Base-by-base conservation (phyloP, 2,113 vertebrate species). In the Pitta sordida region DNA sequence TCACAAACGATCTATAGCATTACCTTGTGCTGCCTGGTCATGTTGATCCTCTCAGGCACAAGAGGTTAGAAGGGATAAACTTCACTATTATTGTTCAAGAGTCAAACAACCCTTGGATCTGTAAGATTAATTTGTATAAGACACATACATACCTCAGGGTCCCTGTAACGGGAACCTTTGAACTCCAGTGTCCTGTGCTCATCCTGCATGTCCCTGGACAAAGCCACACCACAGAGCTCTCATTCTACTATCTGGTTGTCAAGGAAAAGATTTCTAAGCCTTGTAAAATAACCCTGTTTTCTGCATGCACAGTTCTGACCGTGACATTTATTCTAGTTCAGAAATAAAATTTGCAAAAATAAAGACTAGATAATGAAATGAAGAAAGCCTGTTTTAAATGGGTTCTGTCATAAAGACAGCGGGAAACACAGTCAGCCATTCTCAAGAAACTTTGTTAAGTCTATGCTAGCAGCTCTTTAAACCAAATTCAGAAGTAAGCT, bases 321-420 rank as follows among this genome's bases (percentile, higher is more conserved):
- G 2, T 58, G 76, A 44, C 68, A 59, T 95, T 86, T 93, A 75
- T 80, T 84, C 43, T 49, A 46, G 18, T 76, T 92, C 51, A 78
- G 64, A 90, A 90, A 86, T 88, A 75, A 81, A 96, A 88, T 91
- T 85, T 24, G 1, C n/a, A 88, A 67, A 92, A 95, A 53, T 91
- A 83, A 83, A 90, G 82, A 83, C 63, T 63, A 22, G 91, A 68
- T 95, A 96, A 96, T 95, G 67, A 83, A 95, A 96, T 96, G 87
- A 91, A 69, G 71, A 65, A 63, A 27, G 29, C 65, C 59, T 10
- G 3, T 95, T 96, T 95, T 68, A 93, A 95, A 95, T 94, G 90
- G 83, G n/a, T 86, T 93, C 91, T 95, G 94, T 96, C 94, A 91
- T 68, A 83, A 91, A 83, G 90, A 71, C 60, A 81, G 91, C 81